Evolutionary conservation across 2,797 vertebrate species (phyloP), one percentile per base, ranked within the genome.

Genomic region (Esox masquinongy): DNA sequence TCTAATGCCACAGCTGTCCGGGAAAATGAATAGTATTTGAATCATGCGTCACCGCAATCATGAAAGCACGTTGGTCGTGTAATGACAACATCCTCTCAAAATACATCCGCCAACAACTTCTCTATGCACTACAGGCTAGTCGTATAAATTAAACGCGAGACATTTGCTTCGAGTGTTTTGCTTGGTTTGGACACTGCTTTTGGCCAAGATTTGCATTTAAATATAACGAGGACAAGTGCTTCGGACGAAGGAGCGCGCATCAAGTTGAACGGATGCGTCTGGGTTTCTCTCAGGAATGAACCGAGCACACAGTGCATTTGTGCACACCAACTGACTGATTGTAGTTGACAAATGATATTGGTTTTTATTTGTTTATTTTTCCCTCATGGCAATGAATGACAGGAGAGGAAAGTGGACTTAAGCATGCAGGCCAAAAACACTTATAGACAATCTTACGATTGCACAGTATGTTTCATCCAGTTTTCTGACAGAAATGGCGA

Each of bases 291-390:
- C 29, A 22, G 29, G 24, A 67, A 70, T 24, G 14, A 51, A 50
- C 29, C n/a, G 56, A 67, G 17, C 59, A 26, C 16, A 16, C 11
- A 31, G 61, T 34, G 53, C 17, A 26, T 3, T n/a, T 71, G 29
- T 68, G 71, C 36, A 70, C 67, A 56, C 63, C 49, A 39, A 26
- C 26, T 64, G 73, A 80, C 66, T 76, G 78, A 79, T 72, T 72
- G 51, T 50, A 49, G 49, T 19, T 67, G 70, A 81, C 75, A 75
- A 56, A 36, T 24, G 70, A 73, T 74, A 75, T 73, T 24, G 31
- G 26, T 78, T 72, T 75, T 39, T 47, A 63, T 50, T 49, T 51
- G 1, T 68, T 66, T 43, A 6, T 61, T 70, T 29, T 56, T 39
- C 31, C 34, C 66, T 24, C 9, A 8, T 39, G 34, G 43, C 1